These are phyloP conservation scores for Agrenia bidenticulata DNA, from an alignment of 2,888 invertebrate genomes.

Conservation along the genomic window DNA sequence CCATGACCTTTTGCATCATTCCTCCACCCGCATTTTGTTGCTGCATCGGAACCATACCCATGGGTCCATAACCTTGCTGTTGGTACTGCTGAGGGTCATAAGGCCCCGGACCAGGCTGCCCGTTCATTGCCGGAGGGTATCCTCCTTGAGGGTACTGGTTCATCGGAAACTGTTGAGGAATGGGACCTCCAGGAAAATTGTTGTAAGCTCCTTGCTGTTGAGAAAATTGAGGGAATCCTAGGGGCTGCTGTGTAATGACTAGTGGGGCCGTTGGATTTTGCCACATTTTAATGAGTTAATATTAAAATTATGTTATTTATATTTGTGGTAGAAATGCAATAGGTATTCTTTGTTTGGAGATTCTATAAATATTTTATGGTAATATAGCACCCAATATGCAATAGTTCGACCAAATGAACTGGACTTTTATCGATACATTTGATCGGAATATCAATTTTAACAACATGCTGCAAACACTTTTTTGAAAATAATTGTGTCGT, in stretches of 20 bases:
- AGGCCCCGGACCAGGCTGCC: conserved; percentile 1
- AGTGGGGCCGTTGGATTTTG: neutral
- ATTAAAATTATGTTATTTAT: neutral
- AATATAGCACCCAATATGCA: no score
- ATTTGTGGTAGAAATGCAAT: no score
- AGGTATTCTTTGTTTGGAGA: no score
- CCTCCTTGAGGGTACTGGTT: neutral
- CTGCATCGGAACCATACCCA: neutral
- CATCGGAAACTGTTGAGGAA: neutral
- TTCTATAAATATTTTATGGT: no score
- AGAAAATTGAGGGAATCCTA: neutral
- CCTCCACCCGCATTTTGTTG: conserved; percentile 9
- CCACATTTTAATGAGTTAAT: neutral
- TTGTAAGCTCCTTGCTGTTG: conserved; percentile 6
- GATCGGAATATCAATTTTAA: no score
- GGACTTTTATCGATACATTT: no score
- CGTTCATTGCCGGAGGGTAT: conserved; percentile 3
- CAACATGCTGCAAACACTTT: no score
- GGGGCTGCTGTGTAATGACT: neutral
- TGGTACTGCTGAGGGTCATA: neutral
- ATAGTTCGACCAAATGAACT: no score
- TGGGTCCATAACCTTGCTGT: conserved; percentile 4
- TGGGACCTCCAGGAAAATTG: neutral
- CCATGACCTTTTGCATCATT: conserved; percentile 15
- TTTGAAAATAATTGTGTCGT: no score